Evolutionary conservation across 2,888 invertebrate genomes (phyloP).

Genomic region (Helleia helle): DNA sequence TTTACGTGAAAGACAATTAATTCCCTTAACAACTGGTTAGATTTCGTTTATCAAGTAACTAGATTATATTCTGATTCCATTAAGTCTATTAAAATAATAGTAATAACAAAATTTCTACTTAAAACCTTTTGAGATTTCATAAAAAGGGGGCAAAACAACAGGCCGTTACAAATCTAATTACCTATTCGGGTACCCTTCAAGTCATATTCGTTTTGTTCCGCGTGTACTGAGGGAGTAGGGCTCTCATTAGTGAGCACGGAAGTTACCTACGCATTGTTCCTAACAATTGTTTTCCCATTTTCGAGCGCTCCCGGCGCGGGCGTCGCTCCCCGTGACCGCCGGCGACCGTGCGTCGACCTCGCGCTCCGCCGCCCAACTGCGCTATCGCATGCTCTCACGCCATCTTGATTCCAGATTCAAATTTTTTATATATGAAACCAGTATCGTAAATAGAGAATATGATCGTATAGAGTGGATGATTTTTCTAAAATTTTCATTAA

Average conservation of each 20-base stretch:
- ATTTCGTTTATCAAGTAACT: no score
- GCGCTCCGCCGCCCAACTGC: slow-evolving; percentile 31
- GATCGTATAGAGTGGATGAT: no score
- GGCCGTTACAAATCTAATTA: no score
- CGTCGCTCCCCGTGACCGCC: slow-evolving; percentile 40
- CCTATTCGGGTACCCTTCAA: no score
- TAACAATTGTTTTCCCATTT: slow-evolving; percentile 52
- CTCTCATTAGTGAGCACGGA: slow-evolving; percentile 26
- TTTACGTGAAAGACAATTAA: no score
- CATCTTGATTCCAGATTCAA: slow-evolving; percentile 28
- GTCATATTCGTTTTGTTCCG: not conserved
- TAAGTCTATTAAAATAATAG: no score
- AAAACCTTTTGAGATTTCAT: no score
- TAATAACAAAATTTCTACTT: no score
- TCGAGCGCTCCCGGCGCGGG: slow-evolving; percentile 32
- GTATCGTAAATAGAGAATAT: not conserved
- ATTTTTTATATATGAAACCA: slow-evolving; percentile 12
- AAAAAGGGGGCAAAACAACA: no score
- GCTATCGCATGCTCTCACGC: slow-evolving; percentile 31
- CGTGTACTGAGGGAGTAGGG: slow-evolving; percentile 12
- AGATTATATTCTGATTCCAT: no score
- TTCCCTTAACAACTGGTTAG: no score
- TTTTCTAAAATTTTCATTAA: no score
- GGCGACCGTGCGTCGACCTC: slow-evolving; percentile 50
- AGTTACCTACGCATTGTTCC: slow-evolving; percentile 42